These are phyloP conservation scores for Picathartes gymnocephalus DNA, from an alignment of 2,113 vertebrate genomes.

Conservation along the genomic window DNA sequence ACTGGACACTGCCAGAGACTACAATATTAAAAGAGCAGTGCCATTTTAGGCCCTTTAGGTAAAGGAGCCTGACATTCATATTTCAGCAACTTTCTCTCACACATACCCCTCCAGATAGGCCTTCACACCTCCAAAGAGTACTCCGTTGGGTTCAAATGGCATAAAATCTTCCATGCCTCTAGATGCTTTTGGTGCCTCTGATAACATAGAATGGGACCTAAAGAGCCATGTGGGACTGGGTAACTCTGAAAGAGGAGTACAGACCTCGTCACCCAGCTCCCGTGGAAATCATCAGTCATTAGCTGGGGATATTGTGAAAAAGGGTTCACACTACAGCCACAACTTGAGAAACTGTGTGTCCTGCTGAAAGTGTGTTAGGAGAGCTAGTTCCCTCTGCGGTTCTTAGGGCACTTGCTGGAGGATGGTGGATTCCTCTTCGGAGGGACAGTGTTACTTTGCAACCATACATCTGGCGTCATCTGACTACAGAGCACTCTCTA, in stretches of 20 bases:
- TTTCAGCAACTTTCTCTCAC: background rate
- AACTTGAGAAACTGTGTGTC: background rate
- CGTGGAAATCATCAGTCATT: background rate
- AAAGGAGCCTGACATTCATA: background rate
- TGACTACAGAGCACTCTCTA: background rate
- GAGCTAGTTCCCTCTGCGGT: background rate
- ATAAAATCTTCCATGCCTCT: background rate
- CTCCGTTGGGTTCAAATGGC: background rate
- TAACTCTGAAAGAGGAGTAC: background rate
- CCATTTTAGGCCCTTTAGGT: background rate
- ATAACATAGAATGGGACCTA: background rate
- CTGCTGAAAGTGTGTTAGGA: background rate
- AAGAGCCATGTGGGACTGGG: background rate
- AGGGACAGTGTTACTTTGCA: background rate
- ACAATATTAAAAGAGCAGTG: background rate
- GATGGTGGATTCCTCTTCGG: background rate
- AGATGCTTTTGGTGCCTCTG: background rate
- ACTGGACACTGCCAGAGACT: background rate
- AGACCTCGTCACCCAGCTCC: background rate
- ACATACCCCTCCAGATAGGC: background rate
- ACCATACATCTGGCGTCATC: background rate
- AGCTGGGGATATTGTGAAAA: background rate
- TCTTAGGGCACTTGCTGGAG: background rate
- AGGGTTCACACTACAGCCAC: background rate
- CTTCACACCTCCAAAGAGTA: background rate